Percentiles rank a stretch among this genome's conserved stretches.
phyloP scores from a whole-genome alignment of 2,888 invertebrate species.

The Candidula unifasciata region DNA sequence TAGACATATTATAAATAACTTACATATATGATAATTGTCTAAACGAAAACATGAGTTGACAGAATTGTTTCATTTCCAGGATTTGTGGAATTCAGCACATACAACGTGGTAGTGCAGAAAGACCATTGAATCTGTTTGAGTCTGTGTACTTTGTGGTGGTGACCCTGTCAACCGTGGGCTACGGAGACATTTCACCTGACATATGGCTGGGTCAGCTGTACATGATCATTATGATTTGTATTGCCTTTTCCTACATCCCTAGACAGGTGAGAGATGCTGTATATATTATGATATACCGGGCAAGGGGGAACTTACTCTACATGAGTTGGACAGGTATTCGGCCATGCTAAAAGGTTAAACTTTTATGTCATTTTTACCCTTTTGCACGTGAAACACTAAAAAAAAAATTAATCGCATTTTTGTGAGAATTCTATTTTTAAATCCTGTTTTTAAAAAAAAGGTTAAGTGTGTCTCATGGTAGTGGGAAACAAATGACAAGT shows the following conservation, averaged over 20 bases:
- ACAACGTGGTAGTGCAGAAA: conserved; percentile 86
- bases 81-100: conserved; percentile 98
- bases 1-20: too few relatives aligned
- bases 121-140: conserved; percentile 91
- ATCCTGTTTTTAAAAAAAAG: too few relatives aligned
- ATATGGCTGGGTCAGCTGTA: conserved; percentile 69
- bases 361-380: too few relatives aligned
- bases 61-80: conserved; percentile 80
- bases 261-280: conserved; percentile 58
- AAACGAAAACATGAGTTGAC: too few relatives aligned
- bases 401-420: too few relatives aligned
- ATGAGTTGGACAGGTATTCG: too few relatives aligned
- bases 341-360: too few relatives aligned
- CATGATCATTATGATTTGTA: conserved; percentile 67
- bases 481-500: too few relatives aligned
- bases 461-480: too few relatives aligned
- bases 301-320: background rate
- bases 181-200: conserved; percentile 67
- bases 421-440: too few relatives aligned
- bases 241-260: conserved; percentile 67
- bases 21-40: too few relatives aligned
- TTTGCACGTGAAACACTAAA: too few relatives aligned
- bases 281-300: background rate
- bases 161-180: conserved; percentile 83
- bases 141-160: conserved; percentile 97